Evolutionary conservation across 2,797 vertebrate species (phyloP).

Genomic region (Falco concolor): DNA sequence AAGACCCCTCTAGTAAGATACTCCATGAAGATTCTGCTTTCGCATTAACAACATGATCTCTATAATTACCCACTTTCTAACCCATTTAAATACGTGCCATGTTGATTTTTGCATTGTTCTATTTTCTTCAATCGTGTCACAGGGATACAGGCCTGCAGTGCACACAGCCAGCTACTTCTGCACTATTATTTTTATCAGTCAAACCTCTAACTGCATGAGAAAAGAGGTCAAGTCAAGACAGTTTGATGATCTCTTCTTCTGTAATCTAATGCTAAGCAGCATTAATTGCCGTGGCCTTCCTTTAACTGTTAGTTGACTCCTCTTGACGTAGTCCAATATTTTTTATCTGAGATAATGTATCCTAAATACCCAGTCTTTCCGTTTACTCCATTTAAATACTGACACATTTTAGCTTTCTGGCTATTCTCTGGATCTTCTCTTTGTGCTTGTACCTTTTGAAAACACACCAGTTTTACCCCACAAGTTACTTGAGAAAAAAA

Average conservation of each 20-base stretch:
- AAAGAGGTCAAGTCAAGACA: conserved; percentile 50
- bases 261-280: conserved; percentile 48
- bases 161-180: not conserved
- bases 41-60: conserved; percentile 15
- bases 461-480: not conserved
- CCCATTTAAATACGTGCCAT: conserved; percentile 27
- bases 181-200: conserved; percentile 32
- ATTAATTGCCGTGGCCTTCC: conserved; percentile 8
- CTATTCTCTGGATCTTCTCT: not conserved
- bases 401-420: not conserved
- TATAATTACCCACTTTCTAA: conserved; percentile 46
- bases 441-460: not conserved
- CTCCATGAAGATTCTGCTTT: conserved; percentile 13
- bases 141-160: not conserved
- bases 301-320: conserved; percentile 45
- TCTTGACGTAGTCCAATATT: not conserved
- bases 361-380: not conserved
- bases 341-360: not conserved
- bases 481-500: not conserved
- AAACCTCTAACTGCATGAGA: not conserved
- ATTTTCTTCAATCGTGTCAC: not conserved
- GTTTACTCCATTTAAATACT: not conserved
- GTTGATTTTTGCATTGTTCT: conserved; percentile 39
- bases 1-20: conserved; percentile 15
- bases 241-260: conserved; percentile 20